Conservation (phyloP, 2,113 vertebrate genomes). For the Garra rufa region DNA sequence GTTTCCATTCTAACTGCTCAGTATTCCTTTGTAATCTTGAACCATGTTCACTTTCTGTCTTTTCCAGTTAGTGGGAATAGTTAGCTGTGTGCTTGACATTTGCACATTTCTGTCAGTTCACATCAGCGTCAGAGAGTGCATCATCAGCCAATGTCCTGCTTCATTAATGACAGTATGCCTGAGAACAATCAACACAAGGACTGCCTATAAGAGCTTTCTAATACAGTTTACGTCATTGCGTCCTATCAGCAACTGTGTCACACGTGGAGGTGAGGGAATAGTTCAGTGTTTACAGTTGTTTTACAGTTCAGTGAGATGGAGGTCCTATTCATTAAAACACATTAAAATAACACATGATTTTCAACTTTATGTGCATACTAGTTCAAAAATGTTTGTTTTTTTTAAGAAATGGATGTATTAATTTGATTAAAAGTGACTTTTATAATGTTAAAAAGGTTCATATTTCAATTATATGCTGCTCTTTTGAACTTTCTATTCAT, state of each 20-base stretch:
- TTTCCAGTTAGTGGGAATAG: not conserved
- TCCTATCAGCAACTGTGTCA: not conserved
- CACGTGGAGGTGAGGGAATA: not conserved
- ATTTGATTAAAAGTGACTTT: too few species aligned
- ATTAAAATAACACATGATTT: too few species aligned
- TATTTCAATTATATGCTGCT: not conserved
- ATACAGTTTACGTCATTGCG: not conserved
- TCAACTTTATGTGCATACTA: too few species aligned
- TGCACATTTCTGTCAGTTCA: not conserved
- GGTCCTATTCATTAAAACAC: not conserved
- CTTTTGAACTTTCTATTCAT: not conserved
- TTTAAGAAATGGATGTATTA: not conserved
- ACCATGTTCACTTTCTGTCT: not conserved
- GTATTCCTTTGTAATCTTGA: not conserved
- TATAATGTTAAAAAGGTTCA: not conserved
- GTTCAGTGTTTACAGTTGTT: not conserved
- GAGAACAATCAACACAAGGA: slow-evolving; percentile 4
- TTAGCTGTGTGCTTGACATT: not conserved
- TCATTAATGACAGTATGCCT: not conserved
- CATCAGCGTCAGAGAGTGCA: not conserved
- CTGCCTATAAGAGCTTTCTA: not conserved
- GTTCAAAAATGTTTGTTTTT: too few species aligned
- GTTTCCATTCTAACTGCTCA: not conserved
- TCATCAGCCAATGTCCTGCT: not conserved
- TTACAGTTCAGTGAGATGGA: not conserved